phyloP scores from a whole-genome alignment of 2,113 vertebrate genomes.

The Empidonax traillii region DNA sequence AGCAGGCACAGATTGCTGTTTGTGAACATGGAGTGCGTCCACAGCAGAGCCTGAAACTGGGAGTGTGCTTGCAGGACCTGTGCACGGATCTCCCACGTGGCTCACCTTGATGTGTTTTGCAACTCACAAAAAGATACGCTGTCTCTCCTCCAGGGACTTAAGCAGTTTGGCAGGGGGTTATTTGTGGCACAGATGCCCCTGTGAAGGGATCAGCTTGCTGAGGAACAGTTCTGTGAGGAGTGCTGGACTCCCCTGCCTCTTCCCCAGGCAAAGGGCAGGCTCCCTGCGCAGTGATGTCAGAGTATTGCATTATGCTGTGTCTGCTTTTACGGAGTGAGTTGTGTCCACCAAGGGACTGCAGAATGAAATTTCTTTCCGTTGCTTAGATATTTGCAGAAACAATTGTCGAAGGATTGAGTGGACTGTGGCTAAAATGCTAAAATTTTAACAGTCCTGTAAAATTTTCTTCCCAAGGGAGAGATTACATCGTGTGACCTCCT shows the following conservation, averaged over 20 bases:
- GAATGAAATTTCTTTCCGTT: neutral
- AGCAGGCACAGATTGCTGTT: neutral
- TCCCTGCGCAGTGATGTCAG: neutral
- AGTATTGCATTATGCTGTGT: neutral
- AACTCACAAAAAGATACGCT: neutral
- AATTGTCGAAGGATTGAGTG: neutral
- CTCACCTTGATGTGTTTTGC: fast-evolving
- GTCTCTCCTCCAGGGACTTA: neutral
- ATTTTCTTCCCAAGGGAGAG: conserved; percentile 74
- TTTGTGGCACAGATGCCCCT: neutral
- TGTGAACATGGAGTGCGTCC: neutral
- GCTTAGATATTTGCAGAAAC: neutral
- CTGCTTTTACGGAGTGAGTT: neutral
- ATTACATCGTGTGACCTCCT: conserved; percentile 82
- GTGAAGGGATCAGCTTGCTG: neutral
- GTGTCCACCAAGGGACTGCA: neutral
- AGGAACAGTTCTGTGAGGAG: neutral
- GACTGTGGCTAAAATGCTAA: neutral
- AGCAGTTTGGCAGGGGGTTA: neutral
- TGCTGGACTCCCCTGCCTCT: neutral
- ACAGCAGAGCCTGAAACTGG: neutral
- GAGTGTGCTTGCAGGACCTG: neutral
- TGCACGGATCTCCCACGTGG: fast-evolving
- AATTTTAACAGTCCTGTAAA: neutral
- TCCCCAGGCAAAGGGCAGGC: neutral